These are phyloP conservation scores for Phalanger gymnotis DNA, from an alignment of 2,797 vertebrate species.

Conservation along the genomic window DNA sequence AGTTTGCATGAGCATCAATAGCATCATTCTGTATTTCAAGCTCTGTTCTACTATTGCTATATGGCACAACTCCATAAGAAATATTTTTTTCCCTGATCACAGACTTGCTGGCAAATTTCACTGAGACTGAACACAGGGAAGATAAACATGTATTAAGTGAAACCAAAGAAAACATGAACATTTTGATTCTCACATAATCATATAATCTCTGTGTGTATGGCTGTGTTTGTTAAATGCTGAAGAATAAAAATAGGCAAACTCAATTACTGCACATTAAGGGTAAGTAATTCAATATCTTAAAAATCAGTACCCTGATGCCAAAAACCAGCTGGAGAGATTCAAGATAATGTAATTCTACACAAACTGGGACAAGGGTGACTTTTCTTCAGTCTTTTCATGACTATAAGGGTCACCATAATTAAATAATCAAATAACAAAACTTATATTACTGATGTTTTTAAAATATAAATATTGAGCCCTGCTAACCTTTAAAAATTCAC, in stretches of 20 bases:
- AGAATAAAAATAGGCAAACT: not conserved
- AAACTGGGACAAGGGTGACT: not conserved
- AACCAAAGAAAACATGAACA: not conserved
- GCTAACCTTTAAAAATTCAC: not conserved
- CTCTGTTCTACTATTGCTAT: not conserved
- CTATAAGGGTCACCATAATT: not conserved
- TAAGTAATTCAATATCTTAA: not conserved
- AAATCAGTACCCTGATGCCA: not conserved
- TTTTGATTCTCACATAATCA: not conserved
- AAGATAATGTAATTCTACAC: not conserved
- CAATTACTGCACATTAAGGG: not conserved
- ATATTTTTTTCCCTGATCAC: not conserved
- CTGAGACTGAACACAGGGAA: not conserved
- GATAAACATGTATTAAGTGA: not conserved
- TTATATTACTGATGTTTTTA: not conserved
- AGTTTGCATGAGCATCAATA: not conserved
- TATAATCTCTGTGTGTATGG: not conserved
- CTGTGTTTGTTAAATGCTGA: not conserved
- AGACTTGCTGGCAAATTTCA: not conserved
- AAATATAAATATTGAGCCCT: not conserved
- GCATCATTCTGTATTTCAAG: not conserved
- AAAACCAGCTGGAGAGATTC: not conserved
- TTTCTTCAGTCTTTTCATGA: not conserved
- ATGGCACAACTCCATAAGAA: not conserved
- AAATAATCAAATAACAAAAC: not conserved